Conservation (phyloP, 2,888 invertebrate species). For the Cryptus viduatorius region DNA sequence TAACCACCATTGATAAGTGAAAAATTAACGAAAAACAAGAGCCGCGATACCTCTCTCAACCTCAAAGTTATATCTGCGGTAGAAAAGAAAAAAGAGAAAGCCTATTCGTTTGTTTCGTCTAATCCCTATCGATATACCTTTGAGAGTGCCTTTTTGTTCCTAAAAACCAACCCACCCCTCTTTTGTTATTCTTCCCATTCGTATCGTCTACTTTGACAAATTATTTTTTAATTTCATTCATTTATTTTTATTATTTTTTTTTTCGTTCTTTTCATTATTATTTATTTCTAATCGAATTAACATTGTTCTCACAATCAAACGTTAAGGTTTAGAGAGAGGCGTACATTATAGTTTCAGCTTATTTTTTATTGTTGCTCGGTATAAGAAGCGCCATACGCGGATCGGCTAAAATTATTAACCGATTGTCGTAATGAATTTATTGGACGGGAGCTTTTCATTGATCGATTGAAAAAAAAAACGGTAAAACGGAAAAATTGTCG, state of each 20-base stretch:
- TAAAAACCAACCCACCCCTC: slow-evolving; percentile 20
- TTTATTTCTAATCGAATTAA: slow-evolving; percentile 50
- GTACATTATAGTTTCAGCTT: slow-evolving; percentile 28
- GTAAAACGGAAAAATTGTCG: slow-evolving; percentile 32
- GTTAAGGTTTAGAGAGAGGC: slow-evolving; percentile 23
- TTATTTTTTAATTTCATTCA: neutral
- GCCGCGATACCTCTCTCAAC: slow-evolving; percentile 45
- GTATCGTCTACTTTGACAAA: slow-evolving; percentile 8
- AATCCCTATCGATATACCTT: slow-evolving; percentile 24
- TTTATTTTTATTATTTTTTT: neutral
- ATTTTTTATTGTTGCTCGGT: slow-evolving; percentile 33
- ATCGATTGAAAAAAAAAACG: neutral
- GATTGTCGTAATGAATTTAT: slow-evolving; percentile 7
- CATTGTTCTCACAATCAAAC: slow-evolving; percentile 47
- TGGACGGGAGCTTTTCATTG: slow-evolving; percentile 5
- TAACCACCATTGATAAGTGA: neutral
- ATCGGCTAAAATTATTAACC: slow-evolving; percentile 18
- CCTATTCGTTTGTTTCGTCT: slow-evolving; percentile 29
- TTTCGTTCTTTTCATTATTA: slow-evolving; percentile 34
- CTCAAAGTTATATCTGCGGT: slow-evolving; percentile 25
- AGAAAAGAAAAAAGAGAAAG: neutral
- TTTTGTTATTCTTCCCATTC: slow-evolving; percentile 18
- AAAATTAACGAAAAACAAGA: neutral
- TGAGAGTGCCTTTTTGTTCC: slow-evolving; percentile 54
- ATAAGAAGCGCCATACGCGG: slow-evolving; percentile 39